Evolutionary conservation across 2,113 vertebrate species (phyloP).

Genomic region (Calidris pugnax): DNA sequence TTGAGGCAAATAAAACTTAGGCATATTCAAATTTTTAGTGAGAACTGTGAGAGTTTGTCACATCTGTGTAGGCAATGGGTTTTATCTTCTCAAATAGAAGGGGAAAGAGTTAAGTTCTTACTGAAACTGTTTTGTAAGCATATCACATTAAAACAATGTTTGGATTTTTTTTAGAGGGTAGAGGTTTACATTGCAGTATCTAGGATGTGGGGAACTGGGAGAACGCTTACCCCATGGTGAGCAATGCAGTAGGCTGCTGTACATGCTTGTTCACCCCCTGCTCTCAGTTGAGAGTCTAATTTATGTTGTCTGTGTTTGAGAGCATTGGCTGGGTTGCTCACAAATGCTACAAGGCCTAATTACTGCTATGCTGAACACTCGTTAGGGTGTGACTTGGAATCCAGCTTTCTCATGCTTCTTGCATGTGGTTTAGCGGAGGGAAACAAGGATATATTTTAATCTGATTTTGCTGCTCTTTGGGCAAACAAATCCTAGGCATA

Average conservation of each 20-base stretch:
- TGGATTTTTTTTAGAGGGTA: not conserved
- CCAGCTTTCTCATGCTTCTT: not conserved
- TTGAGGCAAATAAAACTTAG: not conserved
- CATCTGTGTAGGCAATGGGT: too few relatives aligned
- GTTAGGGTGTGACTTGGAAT: not conserved
- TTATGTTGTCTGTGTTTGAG: not conserved
- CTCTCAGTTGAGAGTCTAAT: not conserved
- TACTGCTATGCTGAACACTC: not conserved
- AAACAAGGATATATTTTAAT: not conserved
- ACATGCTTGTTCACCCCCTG: rapidly evolving
- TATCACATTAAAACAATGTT: not conserved
- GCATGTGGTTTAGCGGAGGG: not conserved
- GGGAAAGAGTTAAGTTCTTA: not conserved
- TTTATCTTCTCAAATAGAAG: not conserved
- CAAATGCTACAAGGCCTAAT: not conserved
- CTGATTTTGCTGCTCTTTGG: not conserved
- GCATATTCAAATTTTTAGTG: not conserved
- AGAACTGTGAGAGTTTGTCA: not conserved
- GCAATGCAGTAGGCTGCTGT: not conserved
- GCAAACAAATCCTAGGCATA: not conserved
- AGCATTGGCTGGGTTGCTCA: not conserved
- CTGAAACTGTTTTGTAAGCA: not conserved
- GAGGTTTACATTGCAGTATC: not conserved
- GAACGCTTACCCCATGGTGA: not conserved
- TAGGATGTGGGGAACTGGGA: not conserved